Percentiles rank a stretch among this genome's conserved stretches.
These are phyloP conservation scores for Orthosia gothica DNA, from an alignment of 2,888 invertebrate species.

Conservation along the genomic window DNA sequence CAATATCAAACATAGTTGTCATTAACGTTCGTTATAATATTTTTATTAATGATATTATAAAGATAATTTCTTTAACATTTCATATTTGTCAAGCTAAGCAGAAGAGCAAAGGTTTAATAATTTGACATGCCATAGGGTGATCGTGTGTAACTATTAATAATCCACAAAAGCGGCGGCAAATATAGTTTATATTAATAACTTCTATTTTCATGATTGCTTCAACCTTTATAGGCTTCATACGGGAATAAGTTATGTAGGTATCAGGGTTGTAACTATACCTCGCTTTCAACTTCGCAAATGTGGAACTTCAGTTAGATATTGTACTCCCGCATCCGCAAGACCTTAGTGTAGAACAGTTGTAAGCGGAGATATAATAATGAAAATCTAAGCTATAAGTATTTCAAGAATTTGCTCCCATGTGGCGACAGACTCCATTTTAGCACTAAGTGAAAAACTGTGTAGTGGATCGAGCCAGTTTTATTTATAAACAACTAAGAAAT, in stretches of 20 bases:
- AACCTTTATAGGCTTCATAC: not conserved
- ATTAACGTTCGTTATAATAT: not conserved
- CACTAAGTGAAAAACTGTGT: too few species aligned
- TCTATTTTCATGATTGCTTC: not conserved
- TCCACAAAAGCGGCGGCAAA: too few species aligned
- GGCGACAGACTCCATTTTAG: too few species aligned
- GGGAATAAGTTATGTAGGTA: not conserved
- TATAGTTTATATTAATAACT: not conserved
- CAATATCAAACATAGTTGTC: not conserved
- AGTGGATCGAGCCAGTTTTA: too few species aligned
- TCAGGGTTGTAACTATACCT: not conserved
- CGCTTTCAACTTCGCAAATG: not conserved
- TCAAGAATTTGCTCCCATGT: too few species aligned
- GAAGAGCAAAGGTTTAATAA: not conserved
- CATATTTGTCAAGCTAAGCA: not conserved
- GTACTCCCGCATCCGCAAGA: too few species aligned
- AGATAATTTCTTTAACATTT: not conserved
- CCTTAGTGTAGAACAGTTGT: too few species aligned
- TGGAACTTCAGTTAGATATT: too few species aligned
- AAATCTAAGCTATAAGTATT: too few species aligned
- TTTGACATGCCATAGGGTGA: not conserved
- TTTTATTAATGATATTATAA: too few species aligned
- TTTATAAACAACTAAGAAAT: too few species aligned
- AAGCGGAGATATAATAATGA: too few species aligned
- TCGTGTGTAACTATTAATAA: constrained; percentile 6